Conservation (phyloP, 2,888 invertebrate species). For the Gandaritis pyraliata region DNA sequence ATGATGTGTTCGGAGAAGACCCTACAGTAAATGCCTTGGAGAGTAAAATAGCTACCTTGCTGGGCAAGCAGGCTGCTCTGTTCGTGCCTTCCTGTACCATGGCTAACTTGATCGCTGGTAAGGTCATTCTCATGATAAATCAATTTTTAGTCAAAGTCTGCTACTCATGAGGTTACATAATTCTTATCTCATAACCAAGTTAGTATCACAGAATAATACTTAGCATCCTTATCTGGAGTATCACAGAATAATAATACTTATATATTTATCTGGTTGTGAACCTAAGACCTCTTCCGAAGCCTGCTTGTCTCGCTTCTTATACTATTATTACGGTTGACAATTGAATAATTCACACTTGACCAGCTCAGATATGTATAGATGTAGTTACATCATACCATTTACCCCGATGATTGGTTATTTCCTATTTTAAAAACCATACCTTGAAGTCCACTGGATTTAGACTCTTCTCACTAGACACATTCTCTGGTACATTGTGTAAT, state of each 20-base stretch:
- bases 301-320: no score
- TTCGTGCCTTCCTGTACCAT: slow-evolving; percentile 97
- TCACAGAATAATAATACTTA: no score
- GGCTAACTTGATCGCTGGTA: slow-evolving; percentile 96
- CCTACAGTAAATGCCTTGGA: slow-evolving; percentile 94
- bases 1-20: slow-evolving; percentile 96
- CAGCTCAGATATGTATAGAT: neutral
- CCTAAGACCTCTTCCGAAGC: neutral
- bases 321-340: no score
- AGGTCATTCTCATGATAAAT: slow-evolving; percentile 51
- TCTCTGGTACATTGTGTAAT: no score
- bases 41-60: slow-evolving; percentile 88
- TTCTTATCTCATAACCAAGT: no score
- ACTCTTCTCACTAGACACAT: no score
- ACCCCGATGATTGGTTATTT: neutral
- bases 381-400: neutral
- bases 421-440: neutral
- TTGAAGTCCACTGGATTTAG: neutral
- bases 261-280: neutral
- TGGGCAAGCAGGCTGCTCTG: slow-evolving; percentile 95
- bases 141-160: neutral
- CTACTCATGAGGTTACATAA: neutral
- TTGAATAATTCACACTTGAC: no score
- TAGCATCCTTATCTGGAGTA: neutral
- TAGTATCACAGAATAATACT: no score